Conservation (phyloP, 2,113 vertebrate species). For the Candoia aspera region DNA sequence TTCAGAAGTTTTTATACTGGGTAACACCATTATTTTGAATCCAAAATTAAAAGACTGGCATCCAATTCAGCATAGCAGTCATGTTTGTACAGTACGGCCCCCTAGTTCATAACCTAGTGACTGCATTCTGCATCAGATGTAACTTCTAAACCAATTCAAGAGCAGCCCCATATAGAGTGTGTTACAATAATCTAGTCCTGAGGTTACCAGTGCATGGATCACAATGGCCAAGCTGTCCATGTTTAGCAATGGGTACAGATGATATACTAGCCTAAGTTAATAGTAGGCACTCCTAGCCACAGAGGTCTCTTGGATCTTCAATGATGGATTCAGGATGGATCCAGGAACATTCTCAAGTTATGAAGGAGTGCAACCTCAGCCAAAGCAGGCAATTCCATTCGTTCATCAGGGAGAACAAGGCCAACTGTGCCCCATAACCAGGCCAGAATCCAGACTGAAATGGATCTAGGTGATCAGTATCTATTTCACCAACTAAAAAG, state of each 20-base stretch:
- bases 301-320: neutral
- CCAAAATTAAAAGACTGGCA: neutral
- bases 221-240: neutral
- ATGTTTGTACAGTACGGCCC: neutral
- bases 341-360: neutral
- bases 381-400: neutral
- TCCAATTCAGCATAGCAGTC: neutral
- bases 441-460: neutral
- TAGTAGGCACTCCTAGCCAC: neutral
- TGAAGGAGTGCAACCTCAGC: neutral
- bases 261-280: neutral
- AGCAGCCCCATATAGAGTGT: neutral
- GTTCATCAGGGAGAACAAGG: neutral
- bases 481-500: neutral
- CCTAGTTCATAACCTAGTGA: neutral
- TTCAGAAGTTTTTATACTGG: neutral
- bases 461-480: neutral
- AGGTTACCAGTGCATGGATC: neutral
- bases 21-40: neutral
- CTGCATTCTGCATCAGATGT: neutral
- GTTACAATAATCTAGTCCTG: neutral
- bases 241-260: neutral
- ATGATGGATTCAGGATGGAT: neutral
- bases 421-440: neutral
- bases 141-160: neutral